Conservation (phyloP, 2,113 vertebrate species). For the Channa argus region DNA sequence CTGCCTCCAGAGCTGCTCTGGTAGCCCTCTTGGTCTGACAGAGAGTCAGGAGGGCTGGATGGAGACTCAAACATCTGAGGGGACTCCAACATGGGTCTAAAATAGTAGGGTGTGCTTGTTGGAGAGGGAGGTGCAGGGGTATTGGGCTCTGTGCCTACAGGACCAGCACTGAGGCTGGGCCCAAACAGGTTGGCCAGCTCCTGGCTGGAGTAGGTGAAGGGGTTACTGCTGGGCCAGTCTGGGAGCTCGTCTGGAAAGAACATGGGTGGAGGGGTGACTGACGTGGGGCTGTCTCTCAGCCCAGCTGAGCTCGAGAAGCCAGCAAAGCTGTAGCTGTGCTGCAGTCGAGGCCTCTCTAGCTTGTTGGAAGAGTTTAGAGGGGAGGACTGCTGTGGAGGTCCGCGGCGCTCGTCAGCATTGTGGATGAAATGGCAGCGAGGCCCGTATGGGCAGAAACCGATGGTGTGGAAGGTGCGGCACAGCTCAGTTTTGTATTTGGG, state of each 20-base stretch:
- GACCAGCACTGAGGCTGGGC: conserved; percentile 89
- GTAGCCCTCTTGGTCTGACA: conserved; percentile 98
- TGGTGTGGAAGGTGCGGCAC: conserved; percentile 99
- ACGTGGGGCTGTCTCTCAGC: conserved; percentile 97
- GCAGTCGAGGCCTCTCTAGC: conserved; percentile 93
- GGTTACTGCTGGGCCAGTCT: conserved; percentile 95
- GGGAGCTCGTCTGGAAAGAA: conserved; percentile 92
- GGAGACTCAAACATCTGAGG: conserved; percentile 93
- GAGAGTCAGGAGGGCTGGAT: conserved; percentile 95
- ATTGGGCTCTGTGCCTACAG: conserved; percentile 84
- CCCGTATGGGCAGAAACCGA: conserved; percentile 96
- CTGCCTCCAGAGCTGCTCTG: conserved; percentile 98
- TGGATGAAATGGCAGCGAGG: conserved; percentile 99
- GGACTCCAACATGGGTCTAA: conserved; percentile 94
- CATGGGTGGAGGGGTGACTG: conserved; percentile 95
- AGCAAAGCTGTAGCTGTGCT: conserved; percentile 98
- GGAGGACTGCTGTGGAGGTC: conserved; percentile 85
- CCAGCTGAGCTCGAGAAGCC: conserved; percentile 91
- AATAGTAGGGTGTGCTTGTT: conserved; percentile 88
- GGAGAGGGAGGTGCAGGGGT: conserved; percentile 84
- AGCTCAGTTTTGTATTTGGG: conserved; percentile 99
- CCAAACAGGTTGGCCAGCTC: conserved; percentile 96
- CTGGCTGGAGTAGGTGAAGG: conserved; percentile 99
- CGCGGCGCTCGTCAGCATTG: conserved; percentile 95
- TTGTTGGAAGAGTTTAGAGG: conserved; percentile 84